Percentiles rank a stretch among this genome's conserved stretches.
phyloP scores from a whole-genome alignment of 1,140 invertebrate species.

The Diabrotica undecimpunctata region DNA sequence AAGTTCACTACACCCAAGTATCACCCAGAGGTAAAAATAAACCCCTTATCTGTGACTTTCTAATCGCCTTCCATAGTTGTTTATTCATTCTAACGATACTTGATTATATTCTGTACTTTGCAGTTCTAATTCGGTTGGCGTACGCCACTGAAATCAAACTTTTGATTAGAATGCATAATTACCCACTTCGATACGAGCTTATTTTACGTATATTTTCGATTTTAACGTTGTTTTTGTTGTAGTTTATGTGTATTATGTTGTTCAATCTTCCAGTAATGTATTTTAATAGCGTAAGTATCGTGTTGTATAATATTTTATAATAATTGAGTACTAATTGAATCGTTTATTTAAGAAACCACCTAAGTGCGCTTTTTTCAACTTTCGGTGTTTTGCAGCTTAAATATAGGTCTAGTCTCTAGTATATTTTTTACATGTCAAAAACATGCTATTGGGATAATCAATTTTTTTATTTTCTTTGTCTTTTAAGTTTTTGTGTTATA shows the following conservation, averaged over 20 bases:
- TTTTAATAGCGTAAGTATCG: not conserved
- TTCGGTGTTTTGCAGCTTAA: too few relatives aligned
- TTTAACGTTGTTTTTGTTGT: not conserved
- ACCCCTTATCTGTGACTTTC: not conserved
- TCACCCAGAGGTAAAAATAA: not conserved
- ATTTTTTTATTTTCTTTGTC: too few relatives aligned
- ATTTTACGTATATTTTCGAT: not conserved
- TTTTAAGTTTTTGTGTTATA: too few relatives aligned
- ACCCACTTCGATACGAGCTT: not conserved
- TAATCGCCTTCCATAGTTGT: not conserved
- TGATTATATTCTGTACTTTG: not conserved
- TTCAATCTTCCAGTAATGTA: not conserved
- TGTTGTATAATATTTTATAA: too few relatives aligned
- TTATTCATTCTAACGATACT: not conserved
- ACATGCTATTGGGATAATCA: too few relatives aligned
- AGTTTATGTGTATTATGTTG: not conserved
- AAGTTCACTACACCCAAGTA: not conserved
- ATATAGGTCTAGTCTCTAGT: too few relatives aligned
- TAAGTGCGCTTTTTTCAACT: too few relatives aligned
- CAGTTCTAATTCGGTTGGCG: too few relatives aligned
- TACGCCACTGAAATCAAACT: not conserved
- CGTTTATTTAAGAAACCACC: too few relatives aligned
- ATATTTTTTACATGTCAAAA: too few relatives aligned
- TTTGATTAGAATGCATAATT: constrained; percentile 3
- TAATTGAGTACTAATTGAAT: too few relatives aligned